Base-by-base conservation (phyloP, 2,797 vertebrate species). In the Dryobates pubescens region DNA sequence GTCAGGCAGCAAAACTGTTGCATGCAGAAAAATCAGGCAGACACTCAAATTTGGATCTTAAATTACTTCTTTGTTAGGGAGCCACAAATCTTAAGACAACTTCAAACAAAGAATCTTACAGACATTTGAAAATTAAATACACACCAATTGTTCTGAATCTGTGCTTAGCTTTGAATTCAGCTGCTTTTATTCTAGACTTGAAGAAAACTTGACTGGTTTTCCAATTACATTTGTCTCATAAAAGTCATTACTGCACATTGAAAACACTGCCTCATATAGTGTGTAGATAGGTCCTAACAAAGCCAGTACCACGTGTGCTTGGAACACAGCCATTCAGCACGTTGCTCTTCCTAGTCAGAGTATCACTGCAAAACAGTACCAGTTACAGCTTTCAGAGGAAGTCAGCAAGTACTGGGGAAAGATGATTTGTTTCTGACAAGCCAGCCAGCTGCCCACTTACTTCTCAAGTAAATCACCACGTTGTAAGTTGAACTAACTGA, bases 381-480 rank as follows among this genome's bases (percentile, higher is more conserved):
- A 74, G 69, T 80, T 53, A 56, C 18, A 80, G 73, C 34, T 86
- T 85, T 88, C 61, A 54, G 62, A 67, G 36, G 76, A 67, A 75
- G 45, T 76, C 20, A 23, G 70, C 20, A 63, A 58, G 41, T 73
- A 19, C 45, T 65, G 57, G 32, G 22, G 36, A 82, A 75, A 34
- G 41, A 26, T 51, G 26, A 7, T 90, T 81, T 63, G 4, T 70
- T 75, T 71, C 78, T 76, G 67, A 59, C 68, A 61, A 90, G 93
- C 72, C 86, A 96, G 82, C 77, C 94, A 95, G 87, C 95, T 97
- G 93, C 78, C 71, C 69, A n/a, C 61, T 89, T 78, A 84, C 64
- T 94, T 76, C 91, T 90, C 89, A 95, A 95, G 87, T 78, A 93
- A 92, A 88, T 70, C 65, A 86, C 56, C 26, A 62, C 34, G 54